Evolutionary conservation across 2,797 vertebrate genomes (phyloP), one percentile per base, ranked within the genome.

Genomic region (Poliocrania exsul): DNA sequence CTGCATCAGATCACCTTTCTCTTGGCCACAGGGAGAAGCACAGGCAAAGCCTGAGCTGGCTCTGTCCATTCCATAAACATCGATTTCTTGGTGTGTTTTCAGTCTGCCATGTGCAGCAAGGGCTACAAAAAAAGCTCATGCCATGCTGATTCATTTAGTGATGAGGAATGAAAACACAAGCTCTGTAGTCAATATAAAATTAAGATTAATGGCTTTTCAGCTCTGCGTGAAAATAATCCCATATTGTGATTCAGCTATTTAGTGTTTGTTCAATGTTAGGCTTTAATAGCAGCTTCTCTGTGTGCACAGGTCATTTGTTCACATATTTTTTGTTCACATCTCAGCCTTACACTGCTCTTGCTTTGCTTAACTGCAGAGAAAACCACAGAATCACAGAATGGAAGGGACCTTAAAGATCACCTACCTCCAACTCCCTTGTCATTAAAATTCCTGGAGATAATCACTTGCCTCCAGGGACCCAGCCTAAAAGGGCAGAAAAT

Each of bases 181-280:
- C 81, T 51, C 69, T 24, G 44, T 2, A 53, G 74, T 88, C 67
- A 77, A 80, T 60, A 40, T 13, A 78, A 57, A 88, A 90, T 67
- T 53, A 75, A 66, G 93, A 92, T 86, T 80, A 88, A 92, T 77
- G 88, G 80, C 71, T 92, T 90, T 94, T 60, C 24, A 3, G 90
- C 81, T 44, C 91, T 5, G 17, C 21, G 47, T 77, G 86, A 90
- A 88, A 70, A 3, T 3, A 86, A 47, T 33, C 66, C 57, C 2
- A 0, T 28, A 73, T 37, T 92, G 90, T 1, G 37, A 67, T 74
- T 83, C 86, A 78, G 60, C 31, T 75, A 4, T 62, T 86, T 61
- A 40, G 62, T 40, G 15, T 85, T 73, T 72, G 35, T 28, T 86
- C 86, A 62, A 1, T 9, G 62, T 60, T 42, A 35, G 61, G 60